Percentiles rank a stretch among this genome's conserved stretches.
Conservation (phyloP, 2,797 vertebrate genomes). For the Ceyx erithaca region DNA sequence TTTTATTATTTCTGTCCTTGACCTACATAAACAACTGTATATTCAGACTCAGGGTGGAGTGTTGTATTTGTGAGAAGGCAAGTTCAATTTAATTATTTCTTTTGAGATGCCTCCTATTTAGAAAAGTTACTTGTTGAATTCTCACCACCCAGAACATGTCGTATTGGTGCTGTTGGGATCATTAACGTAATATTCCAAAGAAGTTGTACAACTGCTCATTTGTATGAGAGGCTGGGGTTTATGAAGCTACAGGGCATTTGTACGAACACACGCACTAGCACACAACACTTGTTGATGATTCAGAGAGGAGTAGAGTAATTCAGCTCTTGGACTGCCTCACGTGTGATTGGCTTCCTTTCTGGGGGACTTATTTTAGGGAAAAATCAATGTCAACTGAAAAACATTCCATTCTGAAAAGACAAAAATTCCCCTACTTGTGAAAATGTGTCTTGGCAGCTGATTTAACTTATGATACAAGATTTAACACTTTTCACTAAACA, state of each 20-base stretch:
- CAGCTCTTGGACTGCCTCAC: slow-evolving; percentile 73
- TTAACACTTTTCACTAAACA: slow-evolving; percentile 82
- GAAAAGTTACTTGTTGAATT: slow-evolving; percentile 18
- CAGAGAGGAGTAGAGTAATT: slow-evolving; percentile 76
- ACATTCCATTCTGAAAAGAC: slow-evolving; percentile 80
- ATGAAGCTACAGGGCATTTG: slow-evolving; percentile 67
- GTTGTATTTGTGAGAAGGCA: slow-evolving; percentile 23
- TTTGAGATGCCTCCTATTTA: neutral
- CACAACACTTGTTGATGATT: slow-evolving; percentile 77
- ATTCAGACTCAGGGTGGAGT: neutral
- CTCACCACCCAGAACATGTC: neutral
- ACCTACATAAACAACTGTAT: slow-evolving; percentile 14
- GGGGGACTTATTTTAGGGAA: slow-evolving; percentile 77
- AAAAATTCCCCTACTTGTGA: slow-evolving; percentile 75
- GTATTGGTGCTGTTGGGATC: neutral
- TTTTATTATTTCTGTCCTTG: neutral
- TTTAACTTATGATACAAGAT: slow-evolving; percentile 80
- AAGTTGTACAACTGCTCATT: neutral
- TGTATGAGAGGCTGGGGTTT: slow-evolving; percentile 15
- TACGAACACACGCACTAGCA: slow-evolving; percentile 65
- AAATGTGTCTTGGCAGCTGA: slow-evolving; percentile 78
- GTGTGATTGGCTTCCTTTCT: slow-evolving; percentile 77
- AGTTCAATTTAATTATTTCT: neutral
- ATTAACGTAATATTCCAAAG: slow-evolving; percentile 6
- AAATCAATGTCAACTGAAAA: slow-evolving; percentile 79